These are phyloP conservation scores for Apodemia duryi DNA, from an alignment of 2,888 invertebrate species.

Conservation along the genomic window DNA sequence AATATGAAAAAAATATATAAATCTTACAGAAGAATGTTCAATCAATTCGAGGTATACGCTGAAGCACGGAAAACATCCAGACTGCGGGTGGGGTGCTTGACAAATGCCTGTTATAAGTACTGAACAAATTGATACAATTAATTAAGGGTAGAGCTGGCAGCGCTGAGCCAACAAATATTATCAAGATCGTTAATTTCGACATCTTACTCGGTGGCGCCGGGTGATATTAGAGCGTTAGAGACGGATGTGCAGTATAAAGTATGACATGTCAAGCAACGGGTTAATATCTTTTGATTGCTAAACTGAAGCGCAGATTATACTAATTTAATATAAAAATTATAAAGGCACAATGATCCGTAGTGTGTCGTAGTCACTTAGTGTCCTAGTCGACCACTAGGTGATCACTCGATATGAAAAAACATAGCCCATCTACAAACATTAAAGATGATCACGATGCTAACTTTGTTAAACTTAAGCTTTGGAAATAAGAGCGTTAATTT, in stretches of 20 bases:
- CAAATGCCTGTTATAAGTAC: conserved; percentile 75
- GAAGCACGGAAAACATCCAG: conserved; percentile 70
- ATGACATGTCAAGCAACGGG: conserved; percentile 29
- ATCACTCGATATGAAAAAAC: too few relatives aligned
- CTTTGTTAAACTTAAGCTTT: too few relatives aligned
- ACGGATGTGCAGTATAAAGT: conserved; percentile 50
- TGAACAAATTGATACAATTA: conserved; percentile 76
- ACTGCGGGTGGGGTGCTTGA: conserved; percentile 62
- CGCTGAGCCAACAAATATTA: conserved; percentile 76
- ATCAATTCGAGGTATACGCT: conserved; percentile 71
- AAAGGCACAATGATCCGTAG: too few relatives aligned
- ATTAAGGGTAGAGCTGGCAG: conserved; percentile 65
- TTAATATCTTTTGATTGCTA: conserved; percentile 23
- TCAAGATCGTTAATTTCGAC: conserved; percentile 76
- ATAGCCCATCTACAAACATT: too few relatives aligned
- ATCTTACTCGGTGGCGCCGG: conserved; percentile 55
- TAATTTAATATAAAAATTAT: too few relatives aligned
- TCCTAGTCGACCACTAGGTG: too few relatives aligned
- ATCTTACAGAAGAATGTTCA: conserved; percentile 27
- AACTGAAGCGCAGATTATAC: background rate
- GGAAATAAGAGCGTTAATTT: too few relatives aligned
- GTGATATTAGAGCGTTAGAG: conserved; percentile 50
- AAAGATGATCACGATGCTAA: too few relatives aligned
- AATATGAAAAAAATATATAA: conserved; percentile 38
- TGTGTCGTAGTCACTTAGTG: too few relatives aligned